Conservation (phyloP, 2,797 vertebrate species). For the Sebastes itinus region DNA sequence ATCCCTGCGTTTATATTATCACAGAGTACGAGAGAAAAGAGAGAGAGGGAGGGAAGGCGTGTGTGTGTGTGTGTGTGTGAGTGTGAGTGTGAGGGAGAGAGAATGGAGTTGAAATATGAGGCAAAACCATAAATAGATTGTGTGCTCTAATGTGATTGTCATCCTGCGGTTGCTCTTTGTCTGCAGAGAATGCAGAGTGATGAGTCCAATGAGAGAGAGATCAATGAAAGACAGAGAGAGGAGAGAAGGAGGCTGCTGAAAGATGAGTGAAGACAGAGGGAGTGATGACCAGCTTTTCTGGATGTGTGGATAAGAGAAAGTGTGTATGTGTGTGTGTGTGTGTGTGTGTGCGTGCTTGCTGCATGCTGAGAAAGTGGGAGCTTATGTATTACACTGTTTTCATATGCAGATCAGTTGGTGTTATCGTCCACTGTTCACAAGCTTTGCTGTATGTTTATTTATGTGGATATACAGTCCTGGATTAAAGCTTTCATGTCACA, state of each 20-base stretch:
- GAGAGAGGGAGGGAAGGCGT: neutral
- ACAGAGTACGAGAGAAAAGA: slow-evolving; percentile 34
- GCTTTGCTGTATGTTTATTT: slow-evolving; percentile 55
- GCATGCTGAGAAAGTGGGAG: slow-evolving; percentile 50
- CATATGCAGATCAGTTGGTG: slow-evolving; percentile 68
- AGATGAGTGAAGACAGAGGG: slow-evolving; percentile 67
- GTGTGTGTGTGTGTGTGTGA: slow-evolving; percentile 1
- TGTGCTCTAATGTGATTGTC: slow-evolving; percentile 81
- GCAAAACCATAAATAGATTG: slow-evolving; percentile 83
- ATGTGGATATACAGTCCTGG: slow-evolving; percentile 47
- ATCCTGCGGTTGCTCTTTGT: slow-evolving; percentile 80
- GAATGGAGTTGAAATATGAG: slow-evolving; percentile 77
- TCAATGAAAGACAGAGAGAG: slow-evolving; percentile 69
- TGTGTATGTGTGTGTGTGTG: slow-evolving; percentile 17
- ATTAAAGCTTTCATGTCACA: slow-evolving; percentile 42
- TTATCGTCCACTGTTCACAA: slow-evolving; percentile 56
- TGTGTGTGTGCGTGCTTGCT: slow-evolving; percentile 9
- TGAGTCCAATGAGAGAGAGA: slow-evolving; percentile 78
- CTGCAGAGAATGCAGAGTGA: slow-evolving; percentile 79
- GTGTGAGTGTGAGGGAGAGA: slow-evolving; percentile 9
- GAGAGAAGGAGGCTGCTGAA: slow-evolving; percentile 47
- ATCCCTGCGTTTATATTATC: slow-evolving; percentile 76
- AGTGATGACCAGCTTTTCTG: slow-evolving; percentile 66
- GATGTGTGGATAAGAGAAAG: slow-evolving; percentile 40
- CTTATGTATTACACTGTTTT: slow-evolving; percentile 57